These are phyloP conservation scores for Marasmarcha lunaedactyla DNA, from an alignment of 2,888 invertebrate genomes.

Conservation along the genomic window DNA sequence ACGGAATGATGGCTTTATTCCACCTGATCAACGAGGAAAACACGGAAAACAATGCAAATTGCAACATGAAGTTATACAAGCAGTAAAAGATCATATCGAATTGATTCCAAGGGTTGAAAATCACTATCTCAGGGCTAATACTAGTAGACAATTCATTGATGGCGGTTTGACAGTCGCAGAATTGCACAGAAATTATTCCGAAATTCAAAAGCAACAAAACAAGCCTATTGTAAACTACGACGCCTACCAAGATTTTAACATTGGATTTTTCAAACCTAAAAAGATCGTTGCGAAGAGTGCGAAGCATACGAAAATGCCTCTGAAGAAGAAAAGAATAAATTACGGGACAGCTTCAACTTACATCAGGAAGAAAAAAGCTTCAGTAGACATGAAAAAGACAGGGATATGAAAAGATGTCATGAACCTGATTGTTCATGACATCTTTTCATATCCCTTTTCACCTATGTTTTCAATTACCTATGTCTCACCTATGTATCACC, in stretches of 20 bases:
- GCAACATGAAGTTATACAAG: conserved; percentile 18
- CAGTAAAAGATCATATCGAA: conserved; percentile 22
- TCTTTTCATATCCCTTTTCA: too few species aligned
- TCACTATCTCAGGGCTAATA: conserved; percentile 22
- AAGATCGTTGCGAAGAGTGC: conserved; percentile 23
- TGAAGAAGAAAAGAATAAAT: conserved; percentile 14
- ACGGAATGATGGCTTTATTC: not conserved
- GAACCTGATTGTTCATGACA: conserved; percentile 4
- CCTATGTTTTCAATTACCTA: too few species aligned
- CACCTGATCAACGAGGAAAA: conserved; percentile 16
- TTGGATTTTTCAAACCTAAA: conserved; percentile 20
- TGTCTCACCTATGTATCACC: too few species aligned
- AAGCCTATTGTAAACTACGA: conserved; percentile 20
- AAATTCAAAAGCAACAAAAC: conserved; percentile 17
- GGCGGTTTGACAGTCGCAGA: conserved; percentile 19
- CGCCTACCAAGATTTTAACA: conserved; percentile 23
- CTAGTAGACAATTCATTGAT: conserved; percentile 22
- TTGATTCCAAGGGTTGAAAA: conserved; percentile 21
- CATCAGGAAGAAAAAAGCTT: conserved; percentile 16
- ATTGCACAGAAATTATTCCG: conserved; percentile 20
- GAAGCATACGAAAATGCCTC: conserved; percentile 17
- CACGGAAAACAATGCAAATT: conserved; percentile 19
- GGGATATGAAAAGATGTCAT: conserved; percentile 12
- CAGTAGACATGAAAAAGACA: conserved; percentile 18
- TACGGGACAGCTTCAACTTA: conserved; percentile 17